Evolutionary conservation across 2,113 vertebrate genomes (phyloP).

Genomic region (Cromileptes altivelis): DNA sequence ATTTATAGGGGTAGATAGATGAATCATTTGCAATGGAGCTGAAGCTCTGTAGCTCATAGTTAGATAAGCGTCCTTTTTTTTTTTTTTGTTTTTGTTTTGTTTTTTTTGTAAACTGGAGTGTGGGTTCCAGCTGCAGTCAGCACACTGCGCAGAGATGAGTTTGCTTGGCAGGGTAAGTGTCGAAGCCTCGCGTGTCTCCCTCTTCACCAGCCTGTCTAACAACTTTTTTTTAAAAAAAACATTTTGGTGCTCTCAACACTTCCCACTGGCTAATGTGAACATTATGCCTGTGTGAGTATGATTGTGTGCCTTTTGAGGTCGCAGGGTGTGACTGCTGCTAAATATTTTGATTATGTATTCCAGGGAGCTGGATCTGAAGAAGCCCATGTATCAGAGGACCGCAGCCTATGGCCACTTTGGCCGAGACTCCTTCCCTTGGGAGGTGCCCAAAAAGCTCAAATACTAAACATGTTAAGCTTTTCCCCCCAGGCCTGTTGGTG

Average conservation of each 20-base stretch:
- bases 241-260: constrained; percentile 3
- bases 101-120: constrained; percentile 38
- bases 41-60: constrained; percentile 12
- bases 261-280: constrained; percentile 21
- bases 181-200: constrained; percentile 18
- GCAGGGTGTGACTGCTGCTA: constrained; percentile 80
- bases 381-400: constrained; percentile 98
- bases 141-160: constrained; percentile 36
- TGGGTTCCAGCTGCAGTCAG: constrained; percentile 60
- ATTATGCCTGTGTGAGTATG: constrained; percentile 35
- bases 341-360: constrained; percentile 94
- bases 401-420: constrained; percentile 99
- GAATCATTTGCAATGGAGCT: background rate
- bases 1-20: background rate
- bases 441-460: constrained; percentile 97
- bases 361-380: constrained; percentile 99
- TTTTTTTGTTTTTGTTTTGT: too few species aligned
- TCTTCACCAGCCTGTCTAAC: constrained; percentile 24
- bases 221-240: background rate
- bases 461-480: constrained; percentile 95
- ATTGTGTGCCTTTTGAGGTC: constrained; percentile 34
- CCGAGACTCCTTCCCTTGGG: constrained; percentile 98
- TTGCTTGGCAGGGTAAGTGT: constrained; percentile 76
- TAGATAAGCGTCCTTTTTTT: background rate
- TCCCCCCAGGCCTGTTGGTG: constrained; percentile 92